A percentile compares a stretch with the other conserved stretches of the same genome.
phyloP scores from a whole-genome alignment of 2,797 vertebrate species.

The Staurois parvus region DNA sequence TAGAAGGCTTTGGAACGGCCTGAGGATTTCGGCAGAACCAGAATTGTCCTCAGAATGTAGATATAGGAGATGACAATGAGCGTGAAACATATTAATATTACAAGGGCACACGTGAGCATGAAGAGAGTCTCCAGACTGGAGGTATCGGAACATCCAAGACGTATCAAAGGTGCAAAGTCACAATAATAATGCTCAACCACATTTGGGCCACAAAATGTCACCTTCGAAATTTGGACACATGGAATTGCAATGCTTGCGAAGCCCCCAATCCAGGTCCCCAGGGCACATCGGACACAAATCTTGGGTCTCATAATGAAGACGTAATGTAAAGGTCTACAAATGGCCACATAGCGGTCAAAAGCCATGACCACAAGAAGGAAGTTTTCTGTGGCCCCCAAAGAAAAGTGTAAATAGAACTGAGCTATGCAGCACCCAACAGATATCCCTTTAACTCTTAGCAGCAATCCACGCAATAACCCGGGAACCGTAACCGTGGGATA shows the following conservation, averaged over 20 bases:
- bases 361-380: slow-evolving; percentile 4
- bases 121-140: slow-evolving; percentile 23
- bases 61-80: slow-evolving; percentile 18
- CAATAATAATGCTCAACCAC: neutral
- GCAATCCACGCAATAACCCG: neutral
- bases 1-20: slow-evolving; percentile 5
- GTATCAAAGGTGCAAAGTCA: neutral
- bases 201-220: neutral
- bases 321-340: neutral
- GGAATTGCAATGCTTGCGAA: neutral
- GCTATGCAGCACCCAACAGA: neutral
- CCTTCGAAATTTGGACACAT: neutral
- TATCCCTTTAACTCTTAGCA: neutral
- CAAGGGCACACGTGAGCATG: neutral
- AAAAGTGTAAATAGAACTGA: neutral
- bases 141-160: slow-evolving; percentile 54
- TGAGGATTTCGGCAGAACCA: neutral
- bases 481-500: neutral
- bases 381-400: neutral
- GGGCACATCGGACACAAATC: neutral
- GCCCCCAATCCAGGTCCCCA: neutral
- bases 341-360: slow-evolving; percentile 15
- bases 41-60: neutral
- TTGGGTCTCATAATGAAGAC: neutral
- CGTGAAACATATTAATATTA: slow-evolving; percentile 1